Evolutionary conservation across 2,113 vertebrate species (phyloP).

Genomic region (Cebidichthys violaceus): DNA sequence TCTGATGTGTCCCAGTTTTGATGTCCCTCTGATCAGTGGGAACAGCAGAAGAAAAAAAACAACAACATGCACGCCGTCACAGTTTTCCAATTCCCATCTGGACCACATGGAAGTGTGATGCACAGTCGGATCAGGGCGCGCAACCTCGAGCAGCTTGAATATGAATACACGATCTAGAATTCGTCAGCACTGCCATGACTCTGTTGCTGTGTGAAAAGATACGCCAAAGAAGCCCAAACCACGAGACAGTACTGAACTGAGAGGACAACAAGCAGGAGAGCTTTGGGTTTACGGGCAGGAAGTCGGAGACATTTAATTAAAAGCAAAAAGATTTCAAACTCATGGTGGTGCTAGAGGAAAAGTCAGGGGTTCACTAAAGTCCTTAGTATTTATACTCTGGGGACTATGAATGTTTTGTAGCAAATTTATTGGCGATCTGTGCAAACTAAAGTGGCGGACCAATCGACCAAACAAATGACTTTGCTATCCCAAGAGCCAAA

Average conservation of each 20-base stretch:
- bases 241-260: neutral
- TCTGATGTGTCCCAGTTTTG: slow-evolving; percentile 54
- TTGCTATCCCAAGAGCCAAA: too few species aligned
- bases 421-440: neutral
- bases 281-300: neutral
- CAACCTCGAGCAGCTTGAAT: neutral
- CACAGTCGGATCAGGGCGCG: slow-evolving; percentile 4
- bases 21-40: slow-evolving; percentile 50
- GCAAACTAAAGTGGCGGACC: too few species aligned
- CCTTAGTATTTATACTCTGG: too few species aligned
- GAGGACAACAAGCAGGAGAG: neutral
- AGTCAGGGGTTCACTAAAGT: too few species aligned
- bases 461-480: too few species aligned
- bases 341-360: neutral
- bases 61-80: neutral
- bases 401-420: too few species aligned
- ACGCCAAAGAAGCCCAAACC: neutral
- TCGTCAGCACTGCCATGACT: neutral
- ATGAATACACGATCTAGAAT: neutral
- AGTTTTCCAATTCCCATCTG: slow-evolving; percentile 22
- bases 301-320: neutral
- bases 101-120: slow-evolving; percentile 1
- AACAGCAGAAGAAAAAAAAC: slow-evolving; percentile 41
- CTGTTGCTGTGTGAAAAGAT: slow-evolving; percentile 3
- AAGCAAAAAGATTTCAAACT: neutral